phyloP scores from a whole-genome alignment of 2,797 vertebrate genomes.

The Anguilla pacifica region DNA sequence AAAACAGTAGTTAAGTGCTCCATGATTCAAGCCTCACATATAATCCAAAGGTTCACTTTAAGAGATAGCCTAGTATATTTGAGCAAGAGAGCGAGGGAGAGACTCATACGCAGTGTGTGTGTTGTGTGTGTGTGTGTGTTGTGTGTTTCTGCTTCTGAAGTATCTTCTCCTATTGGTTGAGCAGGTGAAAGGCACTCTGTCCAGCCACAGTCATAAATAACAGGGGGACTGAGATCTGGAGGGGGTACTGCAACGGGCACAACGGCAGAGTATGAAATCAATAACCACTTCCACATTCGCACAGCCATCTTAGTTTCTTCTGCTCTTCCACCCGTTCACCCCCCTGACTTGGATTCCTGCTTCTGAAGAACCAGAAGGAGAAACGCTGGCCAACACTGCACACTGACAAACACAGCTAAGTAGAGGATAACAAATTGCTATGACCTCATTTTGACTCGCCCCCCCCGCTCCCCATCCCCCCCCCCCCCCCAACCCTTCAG shows the following conservation, averaged over 20 bases:
- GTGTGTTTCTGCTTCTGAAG: conserved; percentile 31
- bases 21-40: conserved; percentile 41
- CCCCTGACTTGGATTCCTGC: neutral
- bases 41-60: neutral
- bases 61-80: neutral
- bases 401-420: conserved; percentile 40
- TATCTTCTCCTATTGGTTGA: conserved; percentile 35
- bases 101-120: neutral
- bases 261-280: conserved; percentile 51
- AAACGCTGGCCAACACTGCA: neutral
- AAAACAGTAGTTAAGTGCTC: neutral
- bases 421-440: conserved; percentile 37
- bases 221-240: conserved; percentile 26
- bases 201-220: conserved; percentile 34
- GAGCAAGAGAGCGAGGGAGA: conserved; percentile 15
- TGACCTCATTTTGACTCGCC: conserved; percentile 23
- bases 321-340: too few relatives aligned
- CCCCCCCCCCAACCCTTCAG: neutral
- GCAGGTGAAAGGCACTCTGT: conserved; percentile 24
- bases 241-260: conserved; percentile 27
- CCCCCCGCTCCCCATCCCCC: too few relatives aligned
- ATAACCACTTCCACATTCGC: conserved; percentile 57
- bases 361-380: neutral
- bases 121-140: neutral
- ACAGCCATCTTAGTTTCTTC: neutral